Evolutionary conservation across 2,888 invertebrate genomes (phyloP).

Genomic region (Tiliacea aurago): DNA sequence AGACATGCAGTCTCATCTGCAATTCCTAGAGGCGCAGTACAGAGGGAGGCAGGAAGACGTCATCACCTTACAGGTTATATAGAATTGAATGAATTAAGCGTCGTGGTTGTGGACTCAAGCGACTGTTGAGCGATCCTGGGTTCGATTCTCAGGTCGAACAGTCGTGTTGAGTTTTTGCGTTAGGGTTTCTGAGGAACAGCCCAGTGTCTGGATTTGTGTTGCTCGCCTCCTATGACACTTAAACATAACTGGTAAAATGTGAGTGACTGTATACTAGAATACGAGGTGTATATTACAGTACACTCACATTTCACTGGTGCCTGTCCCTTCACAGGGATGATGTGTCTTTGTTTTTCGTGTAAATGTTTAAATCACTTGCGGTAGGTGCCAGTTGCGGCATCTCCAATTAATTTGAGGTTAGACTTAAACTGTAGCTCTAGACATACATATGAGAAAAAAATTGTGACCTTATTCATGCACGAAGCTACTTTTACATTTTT

Average conservation of each 20-base stretch:
- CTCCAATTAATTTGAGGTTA: too few species aligned
- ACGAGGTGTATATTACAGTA: not conserved
- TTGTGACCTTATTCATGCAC: too few species aligned
- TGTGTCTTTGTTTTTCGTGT: too few species aligned
- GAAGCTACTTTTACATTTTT: too few species aligned
- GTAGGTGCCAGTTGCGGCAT: too few species aligned
- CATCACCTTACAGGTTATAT: constrained; percentile 84
- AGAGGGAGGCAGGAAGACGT: constrained; percentile 94
- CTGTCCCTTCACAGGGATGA: too few species aligned
- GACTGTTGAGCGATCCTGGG: not conserved
- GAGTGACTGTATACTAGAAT: not conserved
- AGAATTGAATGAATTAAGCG: not conserved
- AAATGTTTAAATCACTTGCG: too few species aligned
- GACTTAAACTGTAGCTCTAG: too few species aligned
- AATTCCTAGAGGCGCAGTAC: constrained; percentile 95
- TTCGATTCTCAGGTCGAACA: not conserved
- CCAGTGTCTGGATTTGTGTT: not conserved
- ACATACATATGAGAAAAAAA: too few species aligned
- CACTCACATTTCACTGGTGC: not conserved
- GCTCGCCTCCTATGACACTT: not conserved
- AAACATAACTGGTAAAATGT: not conserved
- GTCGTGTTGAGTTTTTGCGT: not conserved
- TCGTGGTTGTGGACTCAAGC: not conserved
- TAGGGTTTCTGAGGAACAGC: not conserved
- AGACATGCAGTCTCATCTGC: constrained; percentile 92